Evolutionary conservation across 1,140 invertebrate genomes (phyloP), one percentile per base, ranked within the genome.

Genomic region (Lepeophtheirus salmonis): DNA sequence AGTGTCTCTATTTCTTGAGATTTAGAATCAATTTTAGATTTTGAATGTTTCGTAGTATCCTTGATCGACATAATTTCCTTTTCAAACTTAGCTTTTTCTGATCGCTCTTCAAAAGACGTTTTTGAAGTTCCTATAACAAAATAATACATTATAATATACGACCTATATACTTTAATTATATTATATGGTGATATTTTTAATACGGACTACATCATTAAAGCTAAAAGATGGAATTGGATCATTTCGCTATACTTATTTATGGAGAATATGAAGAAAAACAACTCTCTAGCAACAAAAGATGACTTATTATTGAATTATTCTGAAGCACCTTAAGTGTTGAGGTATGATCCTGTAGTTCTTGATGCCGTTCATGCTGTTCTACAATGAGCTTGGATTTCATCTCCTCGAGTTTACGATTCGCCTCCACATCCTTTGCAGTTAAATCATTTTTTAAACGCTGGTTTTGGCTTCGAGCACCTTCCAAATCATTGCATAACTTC

Each of bases 341-440:
- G 2, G 55, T 25, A 25, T 57, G 22, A 3, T 57, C 2, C 16
- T 24, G 16, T 12, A 17, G 22, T 4, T 57, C 55, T 17, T 30
- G 22, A n/a, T 57, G 17, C 20, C 55, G 23, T 2, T 30, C 26
- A 57, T 57, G 55, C 13, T 25, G 22, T 18, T 57, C 55, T 20
- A 57, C 26, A 25, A 57, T 57, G 17, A 57, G 16, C 26, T 57
- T 57, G 55, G 55, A 57, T n/a, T 57, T 57, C n/a, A 41, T 18
- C 4, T 57, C 55, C 22, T 57, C 55, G 2, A 57, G 13, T 2
- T 57, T 16, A 14, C n/a, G 23, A n/a, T 16, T 14, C 20, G 55
- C 10, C 16, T 57, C 16, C 22, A n/a, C 21, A 10, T 24, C 2
- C n/a, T 24, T 18, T 12, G 14, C 13, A 12, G 13, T 2, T 1